Percentiles rank a stretch among this genome's conserved stretches.
Evolutionary conservation across 2,113 vertebrate genomes (phyloP).

Genomic region (Bubo blakistoni): DNA sequence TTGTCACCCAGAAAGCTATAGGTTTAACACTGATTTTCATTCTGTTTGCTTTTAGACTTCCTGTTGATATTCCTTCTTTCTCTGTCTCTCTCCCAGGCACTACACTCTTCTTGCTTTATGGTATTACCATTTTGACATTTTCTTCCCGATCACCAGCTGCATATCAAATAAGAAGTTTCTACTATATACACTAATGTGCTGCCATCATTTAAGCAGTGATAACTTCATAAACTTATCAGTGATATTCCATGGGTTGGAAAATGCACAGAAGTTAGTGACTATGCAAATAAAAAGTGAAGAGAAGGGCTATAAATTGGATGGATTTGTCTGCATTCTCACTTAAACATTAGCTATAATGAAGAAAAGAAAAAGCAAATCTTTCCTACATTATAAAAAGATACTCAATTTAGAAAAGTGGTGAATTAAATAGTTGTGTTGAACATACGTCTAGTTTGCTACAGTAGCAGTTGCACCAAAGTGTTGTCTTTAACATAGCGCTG

Average conservation of each 20-base stretch:
- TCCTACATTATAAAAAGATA: not conserved
- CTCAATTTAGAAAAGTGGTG: not conserved
- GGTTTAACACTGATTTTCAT: not conserved
- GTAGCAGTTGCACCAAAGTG: not conserved
- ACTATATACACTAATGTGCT: not conserved
- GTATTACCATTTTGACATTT: not conserved
- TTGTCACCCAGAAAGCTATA: not conserved
- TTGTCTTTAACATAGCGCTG: not conserved
- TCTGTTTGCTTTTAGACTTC: not conserved
- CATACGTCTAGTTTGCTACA: not conserved
- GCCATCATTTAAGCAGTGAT: not conserved
- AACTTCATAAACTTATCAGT: not conserved
- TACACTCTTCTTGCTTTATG: not conserved
- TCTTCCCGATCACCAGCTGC: not conserved
- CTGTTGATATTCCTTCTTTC: not conserved
- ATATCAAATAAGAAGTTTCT: not conserved
- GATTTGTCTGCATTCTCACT: not conserved
- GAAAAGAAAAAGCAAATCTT: not conserved
- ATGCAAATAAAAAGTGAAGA: not conserved
- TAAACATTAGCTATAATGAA: not conserved
- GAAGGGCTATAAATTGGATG: not conserved
- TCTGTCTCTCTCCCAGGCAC: not conserved
- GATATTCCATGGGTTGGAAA: not conserved
- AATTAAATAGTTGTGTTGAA: not conserved
- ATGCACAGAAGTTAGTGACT: not conserved